phyloP scores from a whole-genome alignment of 2,797 vertebrate species.

The Leptatherina wallacei region DNA sequence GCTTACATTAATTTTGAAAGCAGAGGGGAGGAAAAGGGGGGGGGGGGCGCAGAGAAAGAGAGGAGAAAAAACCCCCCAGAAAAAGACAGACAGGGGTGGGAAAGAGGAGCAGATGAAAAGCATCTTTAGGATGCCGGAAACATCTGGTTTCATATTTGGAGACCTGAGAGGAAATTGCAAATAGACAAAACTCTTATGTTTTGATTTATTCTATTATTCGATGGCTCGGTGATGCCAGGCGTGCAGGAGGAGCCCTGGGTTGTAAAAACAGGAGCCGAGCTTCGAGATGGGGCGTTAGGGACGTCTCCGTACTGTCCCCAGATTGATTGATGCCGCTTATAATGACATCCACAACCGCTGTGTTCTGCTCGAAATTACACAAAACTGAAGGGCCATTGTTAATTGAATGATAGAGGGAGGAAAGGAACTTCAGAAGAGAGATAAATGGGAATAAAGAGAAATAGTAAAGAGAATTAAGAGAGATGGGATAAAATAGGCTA shows the following conservation, averaged over 20 bases:
- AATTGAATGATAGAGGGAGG: slow-evolving; percentile 71
- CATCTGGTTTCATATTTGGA: slow-evolving; percentile 96
- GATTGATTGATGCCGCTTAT: slow-evolving; percentile 89
- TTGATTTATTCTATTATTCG: slow-evolving; percentile 97
- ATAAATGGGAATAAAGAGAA: slow-evolving; percentile 24
- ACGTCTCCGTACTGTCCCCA: slow-evolving; percentile 76
- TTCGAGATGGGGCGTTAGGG: slow-evolving; percentile 67
- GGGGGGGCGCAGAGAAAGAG: slow-evolving; percentile 42
- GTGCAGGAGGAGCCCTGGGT: slow-evolving; percentile 86
- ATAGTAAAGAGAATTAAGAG: slow-evolving; percentile 17
- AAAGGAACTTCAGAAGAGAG: slow-evolving; percentile 3
- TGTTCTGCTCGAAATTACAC: slow-evolving; percentile 88
- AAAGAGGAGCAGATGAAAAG: slow-evolving; percentile 89
- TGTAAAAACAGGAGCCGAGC: slow-evolving; percentile 81
- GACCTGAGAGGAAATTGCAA: slow-evolving; percentile 95
- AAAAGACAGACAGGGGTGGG: slow-evolving; percentile 63
- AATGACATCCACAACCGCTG: slow-evolving; percentile 88
- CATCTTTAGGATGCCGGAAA: slow-evolving; percentile 92
- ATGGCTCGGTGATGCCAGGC: slow-evolving; percentile 88
- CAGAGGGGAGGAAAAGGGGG: slow-evolving; percentile 56
- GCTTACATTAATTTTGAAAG: slow-evolving; percentile 93
- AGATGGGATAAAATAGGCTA: background rate
- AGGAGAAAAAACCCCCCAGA: slow-evolving; percentile 48
- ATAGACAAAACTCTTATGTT: slow-evolving; percentile 96
- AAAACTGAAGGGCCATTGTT: slow-evolving; percentile 74